Evolutionary conservation across 2,888 invertebrate genomes (phyloP).

Genomic region (Agrochola lota): DNA sequence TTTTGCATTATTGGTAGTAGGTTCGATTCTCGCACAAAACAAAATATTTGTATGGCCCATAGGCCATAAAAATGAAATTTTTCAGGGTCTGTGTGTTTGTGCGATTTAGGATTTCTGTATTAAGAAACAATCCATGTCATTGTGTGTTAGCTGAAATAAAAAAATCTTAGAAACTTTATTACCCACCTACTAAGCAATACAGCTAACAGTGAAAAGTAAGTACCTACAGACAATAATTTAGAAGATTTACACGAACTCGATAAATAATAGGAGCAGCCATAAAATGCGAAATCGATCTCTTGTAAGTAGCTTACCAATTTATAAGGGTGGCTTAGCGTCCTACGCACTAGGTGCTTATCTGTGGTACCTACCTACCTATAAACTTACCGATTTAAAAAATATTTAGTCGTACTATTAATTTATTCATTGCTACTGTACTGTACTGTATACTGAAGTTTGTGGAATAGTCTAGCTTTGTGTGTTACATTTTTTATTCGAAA

Average conservation of each 20-base stretch:
- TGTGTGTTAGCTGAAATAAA: background rate
- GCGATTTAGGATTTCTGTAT: background rate
- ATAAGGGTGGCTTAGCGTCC: slow-evolving; percentile 79
- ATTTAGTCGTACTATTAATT: slow-evolving; percentile 25
- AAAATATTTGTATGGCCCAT: background rate
- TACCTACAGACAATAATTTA: slow-evolving; percentile 29
- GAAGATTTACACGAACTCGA: slow-evolving; percentile 50
- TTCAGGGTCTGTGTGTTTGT: background rate
- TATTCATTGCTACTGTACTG: too few relatives aligned
- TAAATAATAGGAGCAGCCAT: slow-evolving; percentile 42
- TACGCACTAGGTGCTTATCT: slow-evolving; percentile 73
- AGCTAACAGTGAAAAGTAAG: background rate
- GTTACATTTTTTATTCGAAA: background rate
- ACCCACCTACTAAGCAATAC: too few relatives aligned
- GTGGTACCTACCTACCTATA: slow-evolving; percentile 8
- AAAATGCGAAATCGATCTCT: slow-evolving; percentile 77
- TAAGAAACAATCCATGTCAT: too few relatives aligned
- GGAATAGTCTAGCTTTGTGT: background rate
- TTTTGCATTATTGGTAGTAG: background rate
- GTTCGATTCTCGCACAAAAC: background rate
- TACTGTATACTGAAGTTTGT: background rate
- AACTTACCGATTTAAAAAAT: background rate
- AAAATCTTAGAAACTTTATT: background rate
- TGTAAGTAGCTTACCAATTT: slow-evolving; percentile 85
- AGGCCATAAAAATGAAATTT: background rate